phyloP scores from a whole-genome alignment of 2,113 vertebrate species.

The Odocoileus virginianus region DNA sequence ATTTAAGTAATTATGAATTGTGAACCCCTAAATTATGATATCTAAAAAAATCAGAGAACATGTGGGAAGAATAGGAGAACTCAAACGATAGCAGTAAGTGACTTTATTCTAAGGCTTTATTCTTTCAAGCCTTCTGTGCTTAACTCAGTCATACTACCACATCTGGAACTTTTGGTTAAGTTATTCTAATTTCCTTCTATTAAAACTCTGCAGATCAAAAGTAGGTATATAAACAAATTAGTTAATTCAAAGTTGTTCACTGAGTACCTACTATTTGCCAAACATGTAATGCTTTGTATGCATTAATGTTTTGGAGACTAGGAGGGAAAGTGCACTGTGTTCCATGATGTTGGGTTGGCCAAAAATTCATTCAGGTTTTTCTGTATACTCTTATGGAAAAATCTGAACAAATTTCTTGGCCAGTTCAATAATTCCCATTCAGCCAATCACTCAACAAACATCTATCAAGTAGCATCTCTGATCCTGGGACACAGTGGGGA shows the following conservation, averaged over 20 bases:
- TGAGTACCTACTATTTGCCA: background rate
- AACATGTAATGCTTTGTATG: background rate
- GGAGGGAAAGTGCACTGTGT: background rate
- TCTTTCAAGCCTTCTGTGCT: background rate
- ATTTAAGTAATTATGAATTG: constrained; percentile 77
- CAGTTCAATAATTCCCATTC: background rate
- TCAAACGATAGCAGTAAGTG: background rate
- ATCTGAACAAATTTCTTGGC: background rate
- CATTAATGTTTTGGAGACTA: background rate
- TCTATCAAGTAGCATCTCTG: background rate
- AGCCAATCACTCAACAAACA: background rate
- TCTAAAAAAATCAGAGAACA: constrained; percentile 52
- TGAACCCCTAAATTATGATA: constrained; percentile 60
- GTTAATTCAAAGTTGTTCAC: background rate
- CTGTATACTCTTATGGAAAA: background rate
- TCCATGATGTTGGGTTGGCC: background rate
- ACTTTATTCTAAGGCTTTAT: background rate
- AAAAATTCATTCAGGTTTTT: background rate
- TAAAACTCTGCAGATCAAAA: background rate
- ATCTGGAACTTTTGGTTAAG: background rate
- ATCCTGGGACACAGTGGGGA: background rate
- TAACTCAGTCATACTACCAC: background rate
- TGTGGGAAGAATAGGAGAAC: background rate
- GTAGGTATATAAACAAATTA: background rate
- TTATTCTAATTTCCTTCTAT: background rate